Conservation (phyloP, 2,797 vertebrate genomes). For the Cossypha niveicapilla region DNA sequence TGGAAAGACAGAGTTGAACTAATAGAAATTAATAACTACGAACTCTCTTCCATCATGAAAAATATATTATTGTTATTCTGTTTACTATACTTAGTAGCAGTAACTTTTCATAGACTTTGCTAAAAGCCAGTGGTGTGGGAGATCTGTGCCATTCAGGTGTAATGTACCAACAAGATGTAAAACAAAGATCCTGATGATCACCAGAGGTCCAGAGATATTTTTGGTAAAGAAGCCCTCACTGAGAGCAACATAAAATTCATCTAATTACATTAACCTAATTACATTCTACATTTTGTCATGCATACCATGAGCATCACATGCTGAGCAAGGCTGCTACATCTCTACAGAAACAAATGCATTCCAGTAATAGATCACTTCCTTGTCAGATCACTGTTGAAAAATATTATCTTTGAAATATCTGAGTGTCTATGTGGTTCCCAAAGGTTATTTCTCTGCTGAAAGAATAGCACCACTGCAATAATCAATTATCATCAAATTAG, state of each 20-base stretch:
- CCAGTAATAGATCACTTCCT: not conserved
- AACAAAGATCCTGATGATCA: not conserved
- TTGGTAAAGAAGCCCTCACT: not conserved
- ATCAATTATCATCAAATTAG: not conserved
- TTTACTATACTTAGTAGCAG: not conserved
- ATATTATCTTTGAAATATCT: not conserved
- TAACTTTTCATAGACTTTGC: not conserved
- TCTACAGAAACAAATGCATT: not conserved
- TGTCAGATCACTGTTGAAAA: not conserved
- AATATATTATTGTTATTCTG: not conserved
- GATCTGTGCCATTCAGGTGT: not conserved
- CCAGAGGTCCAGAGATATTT: not conserved
- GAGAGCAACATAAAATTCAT: not conserved
- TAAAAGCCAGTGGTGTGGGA: not conserved
- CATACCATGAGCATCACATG: not conserved
- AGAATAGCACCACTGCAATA: not conserved
- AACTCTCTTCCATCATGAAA: not conserved
- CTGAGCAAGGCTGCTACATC: not conserved
- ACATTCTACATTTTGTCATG: not conserved
- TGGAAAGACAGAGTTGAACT: not conserved
- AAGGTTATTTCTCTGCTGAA: not conserved
- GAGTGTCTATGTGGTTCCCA: fast-evolving
- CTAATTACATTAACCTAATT: too few species aligned
- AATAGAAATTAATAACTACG: not conserved
- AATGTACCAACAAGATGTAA: not conserved